Evolutionary conservation across 2,888 invertebrate species (phyloP), one percentile per base, ranked within the genome.

Genomic region (Zelleria hepariella): DNA sequence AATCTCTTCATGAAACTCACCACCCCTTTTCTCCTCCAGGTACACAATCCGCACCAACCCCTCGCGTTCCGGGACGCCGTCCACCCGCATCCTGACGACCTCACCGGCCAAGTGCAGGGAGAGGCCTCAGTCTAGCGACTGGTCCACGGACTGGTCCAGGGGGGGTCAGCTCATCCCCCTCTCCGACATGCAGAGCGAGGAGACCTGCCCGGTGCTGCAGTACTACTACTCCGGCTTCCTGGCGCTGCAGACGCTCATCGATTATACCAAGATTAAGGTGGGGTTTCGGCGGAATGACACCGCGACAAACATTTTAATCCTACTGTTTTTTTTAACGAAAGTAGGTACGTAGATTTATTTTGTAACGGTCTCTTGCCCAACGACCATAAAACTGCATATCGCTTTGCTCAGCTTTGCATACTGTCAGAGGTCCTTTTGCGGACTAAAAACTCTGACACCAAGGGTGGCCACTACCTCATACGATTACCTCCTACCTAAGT

Each of bases 221-320:
- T 95, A 95, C 72, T 93, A 92, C 73, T 92, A 92, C 72, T 93
- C 94, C 0, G 94, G 94, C n/a, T 94, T 94, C 73, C 76, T 94
- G 63, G 93, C 93, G 2, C 76, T 95, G 66, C 94, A 94, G 77
- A 90, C 92, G 21, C 79, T 94, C 20, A 90, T 94, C 56, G 94
- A 94, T 75, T 92, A 90, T 70, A 92, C 93, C 23, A 93, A 94
- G 77, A 93, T 94, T 64, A 91, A 91, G 88, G 93, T 94, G 73
- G 70, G 15, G 15, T 10, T 42, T 10, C 15, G 32, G 10, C 15
- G n/a, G n/a, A n/a, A n/a, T n/a, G n/a, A n/a, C n/a, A n/a, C n/a
- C n/a, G n/a, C n/a, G n/a, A n/a, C n/a, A n/a, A n/a, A n/a, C n/a
- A n/a, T n/a, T n/a, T n/a, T n/a, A n/a, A n/a, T n/a, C n/a, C n/a